Conservation (phyloP, 2,113 vertebrate genomes). For the Labeo rohita region DNA sequence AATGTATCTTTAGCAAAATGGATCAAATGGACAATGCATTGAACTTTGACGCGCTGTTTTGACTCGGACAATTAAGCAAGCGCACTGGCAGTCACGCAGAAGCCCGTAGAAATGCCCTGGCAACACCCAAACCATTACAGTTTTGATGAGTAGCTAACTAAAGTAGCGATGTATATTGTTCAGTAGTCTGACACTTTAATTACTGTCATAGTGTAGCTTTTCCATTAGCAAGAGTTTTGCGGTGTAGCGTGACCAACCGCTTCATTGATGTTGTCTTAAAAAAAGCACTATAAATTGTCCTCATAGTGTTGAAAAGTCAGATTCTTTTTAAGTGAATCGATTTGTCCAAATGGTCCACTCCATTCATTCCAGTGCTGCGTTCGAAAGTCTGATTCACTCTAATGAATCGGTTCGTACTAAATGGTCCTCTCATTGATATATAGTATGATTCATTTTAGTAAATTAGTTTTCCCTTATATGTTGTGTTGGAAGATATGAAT, state of each 20-base stretch:
- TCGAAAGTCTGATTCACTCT: not conserved
- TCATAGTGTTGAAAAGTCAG: too few species aligned
- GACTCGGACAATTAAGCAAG: not conserved
- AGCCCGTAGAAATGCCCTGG: not conserved
- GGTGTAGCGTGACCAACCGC: not conserved
- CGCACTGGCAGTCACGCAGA: not conserved
- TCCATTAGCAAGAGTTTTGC: not conserved
- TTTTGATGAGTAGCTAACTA: not conserved
- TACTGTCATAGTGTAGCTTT: not conserved
- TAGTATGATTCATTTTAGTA: too few species aligned
- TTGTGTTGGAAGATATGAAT: not conserved
- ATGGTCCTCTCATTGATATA: too few species aligned
- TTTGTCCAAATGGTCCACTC: too few species aligned
- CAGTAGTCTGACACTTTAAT: not conserved
- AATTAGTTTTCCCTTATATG: too few species aligned
- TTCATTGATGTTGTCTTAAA: not conserved
- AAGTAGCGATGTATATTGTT: not conserved
- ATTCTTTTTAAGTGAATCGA: too few species aligned
- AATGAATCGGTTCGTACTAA: too few species aligned
- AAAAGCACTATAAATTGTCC: not conserved
- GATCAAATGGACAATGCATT: not conserved
- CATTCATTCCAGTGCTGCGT: too few species aligned
- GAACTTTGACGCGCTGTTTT: not conserved
- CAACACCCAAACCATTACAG: not conserved
- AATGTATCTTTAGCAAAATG: not conserved